Evolutionary conservation across 2,113 vertebrate genomes (phyloP), one percentile per base, ranked within the genome.

Genomic region (Coreoperca whiteheadi): DNA sequence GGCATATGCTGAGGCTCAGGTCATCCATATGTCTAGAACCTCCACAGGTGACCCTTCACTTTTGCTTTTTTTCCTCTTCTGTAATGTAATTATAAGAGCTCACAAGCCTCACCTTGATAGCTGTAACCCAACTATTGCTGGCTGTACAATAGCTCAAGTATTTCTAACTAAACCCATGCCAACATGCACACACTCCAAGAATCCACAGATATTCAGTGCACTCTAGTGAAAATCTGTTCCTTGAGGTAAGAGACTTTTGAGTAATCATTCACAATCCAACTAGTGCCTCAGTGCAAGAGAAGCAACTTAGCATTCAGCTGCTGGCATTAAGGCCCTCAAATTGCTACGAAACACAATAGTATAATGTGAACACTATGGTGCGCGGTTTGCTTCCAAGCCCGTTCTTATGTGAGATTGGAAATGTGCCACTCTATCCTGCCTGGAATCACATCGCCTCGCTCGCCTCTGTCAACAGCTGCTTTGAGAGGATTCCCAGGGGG

Each of bases 391-490:
- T 82, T 84, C 77, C 81, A 66, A 89, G 78, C 73, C 51, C 12
- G 51, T 83, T 90, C 63, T 83, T 82, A 82, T 61, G 57, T 81
- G 82, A 90, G 64, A 90, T 71, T 90, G 84, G 79, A 92, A 89
- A 86, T 72, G 69, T 76, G 79, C 74, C 60, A 67, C 87, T 88
- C 71, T 39, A 72, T 72, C 75, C 67, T 37, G 30, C 74, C 63
- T 46, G 70, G 70, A 89, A 81, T 77, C 59, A 64, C 61, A 79
- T 85, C 75, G 61, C 32, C 34, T 78, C 5, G 37, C 84, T 87
- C 59, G 61, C 85, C 72, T 88, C 76, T 80, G 64, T 92, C 87
- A 90, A 87, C 89, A 89, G 82, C 85, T 72, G 83, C 87, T 86
- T 79, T 87, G 68, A 73, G 85, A 88, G 77, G 69, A 83, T 85